Percentiles rank a stretch among this genome's conserved stretches.
phyloP scores from a whole-genome alignment of 1,140 invertebrate species.

The Asobara japonica region DNA sequence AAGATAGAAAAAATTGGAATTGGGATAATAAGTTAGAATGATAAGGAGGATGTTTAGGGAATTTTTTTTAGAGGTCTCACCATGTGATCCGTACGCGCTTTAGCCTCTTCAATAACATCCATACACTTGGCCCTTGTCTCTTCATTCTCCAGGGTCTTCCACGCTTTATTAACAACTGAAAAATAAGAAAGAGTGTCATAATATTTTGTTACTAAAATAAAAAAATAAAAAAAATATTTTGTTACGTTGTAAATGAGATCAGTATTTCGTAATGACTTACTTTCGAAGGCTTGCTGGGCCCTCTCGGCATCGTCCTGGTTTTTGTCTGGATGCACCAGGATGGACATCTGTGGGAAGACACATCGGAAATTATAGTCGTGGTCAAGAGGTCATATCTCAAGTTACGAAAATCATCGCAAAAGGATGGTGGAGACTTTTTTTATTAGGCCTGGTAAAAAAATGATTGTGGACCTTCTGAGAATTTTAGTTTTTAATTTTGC shows the following conservation, averaged over 20 bases:
- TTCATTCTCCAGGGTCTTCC: slow-evolving; percentile 96
- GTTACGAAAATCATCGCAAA: too few relatives aligned
- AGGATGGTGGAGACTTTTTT: too few relatives aligned
- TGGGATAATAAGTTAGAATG: too few relatives aligned
- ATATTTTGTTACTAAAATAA: too few relatives aligned
- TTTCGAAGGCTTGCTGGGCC: slow-evolving; percentile 94
- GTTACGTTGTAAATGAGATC: slow-evolving; percentile 44
- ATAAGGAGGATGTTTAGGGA: too few relatives aligned
- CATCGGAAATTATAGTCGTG: too few relatives aligned
- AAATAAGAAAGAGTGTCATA: too few relatives aligned
- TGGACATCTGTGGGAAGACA: slow-evolving; percentile 78
- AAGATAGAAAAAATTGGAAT: too few relatives aligned
- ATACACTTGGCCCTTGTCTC: slow-evolving; percentile 92
- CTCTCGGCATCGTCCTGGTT: slow-evolving; percentile 95
- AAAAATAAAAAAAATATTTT: slow-evolving; percentile 25
- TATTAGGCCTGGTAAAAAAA: too few relatives aligned
- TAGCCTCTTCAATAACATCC: slow-evolving; percentile 97
- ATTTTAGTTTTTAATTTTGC: too few relatives aligned
- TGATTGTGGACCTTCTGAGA: too few relatives aligned
- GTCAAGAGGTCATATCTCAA: too few relatives aligned
- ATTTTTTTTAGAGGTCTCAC: slow-evolving; percentile 66
- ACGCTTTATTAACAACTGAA: slow-evolving; percentile 92
- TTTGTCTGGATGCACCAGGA: slow-evolving; percentile 98
- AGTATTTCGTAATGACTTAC: slow-evolving; percentile 53
- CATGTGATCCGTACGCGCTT: slow-evolving; percentile 92